A percentile compares a stretch with the other conserved stretches of the same genome.
Conservation (phyloP, 2,888 invertebrate species). For the Lumbricus terrestris region DNA sequence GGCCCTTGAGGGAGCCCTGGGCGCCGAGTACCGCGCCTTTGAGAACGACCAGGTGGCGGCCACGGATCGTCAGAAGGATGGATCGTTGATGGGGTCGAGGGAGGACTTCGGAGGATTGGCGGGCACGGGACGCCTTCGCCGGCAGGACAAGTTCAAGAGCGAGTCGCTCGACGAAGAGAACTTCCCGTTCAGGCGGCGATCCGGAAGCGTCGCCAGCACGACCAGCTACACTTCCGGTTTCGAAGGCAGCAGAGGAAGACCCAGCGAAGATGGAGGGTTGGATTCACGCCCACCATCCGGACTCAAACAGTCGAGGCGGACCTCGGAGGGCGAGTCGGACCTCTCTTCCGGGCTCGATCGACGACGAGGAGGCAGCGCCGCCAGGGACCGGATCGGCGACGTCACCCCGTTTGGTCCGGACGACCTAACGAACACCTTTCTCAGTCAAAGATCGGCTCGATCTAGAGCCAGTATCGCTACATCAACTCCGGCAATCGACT, state of each 20-base stretch:
- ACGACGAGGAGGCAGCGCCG: constrained; percentile 16
- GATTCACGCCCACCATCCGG: constrained; percentile 6
- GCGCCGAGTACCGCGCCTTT: constrained; percentile 28
- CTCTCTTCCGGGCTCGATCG: neutral
- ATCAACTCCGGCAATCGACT: constrained; percentile 3
- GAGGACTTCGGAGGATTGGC: neutral
- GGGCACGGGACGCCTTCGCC: neutral
- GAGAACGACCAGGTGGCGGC: constrained; percentile 30
- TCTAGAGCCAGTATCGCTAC: constrained; percentile 29
- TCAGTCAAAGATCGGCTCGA: constrained; percentile 16
- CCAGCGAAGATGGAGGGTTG: constrained; percentile 13
- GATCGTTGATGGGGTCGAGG: neutral
- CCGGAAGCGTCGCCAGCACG: neutral
- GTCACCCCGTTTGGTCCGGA: neutral
- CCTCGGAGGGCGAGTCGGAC: neutral
- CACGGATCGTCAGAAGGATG: constrained; percentile 16
- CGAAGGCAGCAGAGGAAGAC: neutral
- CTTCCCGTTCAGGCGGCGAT: neutral
- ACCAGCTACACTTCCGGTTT: neutral
- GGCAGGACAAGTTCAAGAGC: neutral
- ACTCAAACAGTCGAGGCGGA: neutral
- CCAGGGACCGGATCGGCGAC: neutral
- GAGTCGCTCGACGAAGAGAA: constrained; percentile 8
- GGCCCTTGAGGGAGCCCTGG: constrained; percentile 26
- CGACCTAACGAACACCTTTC: neutral